A percentile compares a stretch with the other conserved stretches of the same genome.
These are phyloP conservation scores for Auanema sp. DNA, from an alignment of 2,888 invertebrate species.

Conservation along the genomic window DNA sequence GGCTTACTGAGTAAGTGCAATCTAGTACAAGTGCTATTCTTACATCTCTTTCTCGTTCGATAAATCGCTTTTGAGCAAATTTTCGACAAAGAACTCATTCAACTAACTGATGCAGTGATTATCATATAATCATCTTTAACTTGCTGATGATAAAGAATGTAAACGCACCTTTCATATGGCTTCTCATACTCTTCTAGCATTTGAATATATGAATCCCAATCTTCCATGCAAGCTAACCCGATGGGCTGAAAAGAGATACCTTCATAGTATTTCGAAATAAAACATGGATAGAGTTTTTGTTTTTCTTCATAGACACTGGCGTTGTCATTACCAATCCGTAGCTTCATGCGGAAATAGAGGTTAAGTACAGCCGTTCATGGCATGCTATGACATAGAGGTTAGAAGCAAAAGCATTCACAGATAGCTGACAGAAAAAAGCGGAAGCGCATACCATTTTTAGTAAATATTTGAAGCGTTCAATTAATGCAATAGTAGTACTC, in stretches of 20 bases:
- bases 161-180: conserved; percentile 32
- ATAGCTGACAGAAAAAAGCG: neutral
- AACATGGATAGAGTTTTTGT: too few relatives aligned
- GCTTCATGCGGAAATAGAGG: neutral
- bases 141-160: too few relatives aligned
- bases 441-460: neutral
- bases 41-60: too few relatives aligned
- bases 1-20: too few relatives aligned
- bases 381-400: neutral
- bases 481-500: conserved; percentile 25
- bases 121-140: too few relatives aligned
- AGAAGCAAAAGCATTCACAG: too few relatives aligned
- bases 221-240: conserved; percentile 60
- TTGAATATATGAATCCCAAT: conserved; percentile 59
- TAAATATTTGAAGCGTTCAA: neutral
- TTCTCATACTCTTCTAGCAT: conserved; percentile 55
- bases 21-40: too few relatives aligned
- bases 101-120: too few relatives aligned
- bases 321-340: neutral
- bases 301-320: too few relatives aligned
- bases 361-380: neutral
- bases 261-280: neutral
- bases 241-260: conserved; percentile 49
- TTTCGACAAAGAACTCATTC: too few relatives aligned
- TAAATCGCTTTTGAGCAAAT: too few relatives aligned